Evolutionary conservation across 2,797 vertebrate genomes (phyloP), one percentile per base, ranked within the genome.

Genomic region (Macropodus opercularis): DNA sequence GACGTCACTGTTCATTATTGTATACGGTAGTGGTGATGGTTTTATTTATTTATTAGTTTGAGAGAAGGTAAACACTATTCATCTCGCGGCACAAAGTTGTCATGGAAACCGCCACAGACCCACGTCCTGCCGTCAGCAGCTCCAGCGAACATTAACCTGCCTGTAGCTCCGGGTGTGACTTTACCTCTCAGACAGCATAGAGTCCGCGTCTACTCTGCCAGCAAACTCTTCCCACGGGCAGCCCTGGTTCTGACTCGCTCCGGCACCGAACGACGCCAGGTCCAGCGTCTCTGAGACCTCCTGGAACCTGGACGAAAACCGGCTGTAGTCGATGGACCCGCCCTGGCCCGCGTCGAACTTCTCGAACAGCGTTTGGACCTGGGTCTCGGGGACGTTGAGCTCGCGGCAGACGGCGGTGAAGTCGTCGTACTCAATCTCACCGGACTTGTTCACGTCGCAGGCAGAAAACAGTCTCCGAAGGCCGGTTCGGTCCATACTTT

Each of bases 371-470:
- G 81, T 65, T 14, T 31, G 43, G 5, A 89, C 77, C 62, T 93
- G 80, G 1, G 47, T 21, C 1, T 81, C 79, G 0, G 89, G 88
- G 10, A 94, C 92, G 69, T 58, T 78, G 12, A 93, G 91, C 35
- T 93, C 93, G 3, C 59, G 71, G 35, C 93, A 93, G 1, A 94
- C 89, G 0, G 59, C 63, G 0, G 74, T 81, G 54, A 94, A 93
- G 75, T 94, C 92, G 26, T 90, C 91, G 31, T 77, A 89, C 69
- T 92, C 92, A 1, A 91, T 92, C 47, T 47, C 67, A 2, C 90
- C 92, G 1, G 92, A 93, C 15, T 85, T 90, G 71, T 93, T 91
- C 31, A 91, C 81, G 10, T 93, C 92, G 35, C 92, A 92, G 0
- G 89, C 86, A 0, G 81, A 89, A 53, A 85, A 87, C 1, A 93